phyloP scores from a whole-genome alignment of 2,797 vertebrate species.

The Periparus ater region DNA sequence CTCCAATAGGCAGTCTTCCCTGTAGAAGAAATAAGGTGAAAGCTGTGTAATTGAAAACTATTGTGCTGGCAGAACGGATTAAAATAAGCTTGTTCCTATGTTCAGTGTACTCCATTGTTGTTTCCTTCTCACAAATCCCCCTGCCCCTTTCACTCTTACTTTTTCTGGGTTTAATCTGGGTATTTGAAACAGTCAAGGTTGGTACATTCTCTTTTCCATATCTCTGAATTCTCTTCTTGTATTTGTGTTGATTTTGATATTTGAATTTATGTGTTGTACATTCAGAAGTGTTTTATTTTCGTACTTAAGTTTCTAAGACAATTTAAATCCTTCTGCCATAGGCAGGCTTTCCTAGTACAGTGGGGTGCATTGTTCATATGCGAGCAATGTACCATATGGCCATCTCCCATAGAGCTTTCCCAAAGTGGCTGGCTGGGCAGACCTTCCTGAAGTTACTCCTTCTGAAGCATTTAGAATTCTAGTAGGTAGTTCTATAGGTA shows the following conservation, averaged over 20 bases:
- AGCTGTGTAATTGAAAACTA: background rate
- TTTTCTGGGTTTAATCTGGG: background rate
- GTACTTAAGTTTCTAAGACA: background rate
- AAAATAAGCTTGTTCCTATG: background rate
- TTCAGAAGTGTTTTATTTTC: background rate
- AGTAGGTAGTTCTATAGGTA: background rate
- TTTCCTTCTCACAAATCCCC: background rate
- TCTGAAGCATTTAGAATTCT: background rate
- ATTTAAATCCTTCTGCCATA: background rate
- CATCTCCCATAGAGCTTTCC: background rate
- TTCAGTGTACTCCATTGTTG: background rate
- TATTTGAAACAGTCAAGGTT: background rate
- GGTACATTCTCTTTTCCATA: background rate
- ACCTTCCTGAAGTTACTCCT: background rate
- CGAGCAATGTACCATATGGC: background rate
- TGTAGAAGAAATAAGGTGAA: background rate
- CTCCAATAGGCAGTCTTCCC: background rate
- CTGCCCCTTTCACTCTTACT: rapidly evolving
- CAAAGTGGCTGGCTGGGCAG: rapidly evolving
- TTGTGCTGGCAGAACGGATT: background rate
- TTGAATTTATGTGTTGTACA: background rate
- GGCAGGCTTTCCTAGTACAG: background rate
- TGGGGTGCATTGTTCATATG: background rate
- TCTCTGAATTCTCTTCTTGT: background rate
- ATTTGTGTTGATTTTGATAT: background rate